Base-by-base conservation (phyloP, 1,140 invertebrate species). In the Drosophila malerkotliana region DNA sequence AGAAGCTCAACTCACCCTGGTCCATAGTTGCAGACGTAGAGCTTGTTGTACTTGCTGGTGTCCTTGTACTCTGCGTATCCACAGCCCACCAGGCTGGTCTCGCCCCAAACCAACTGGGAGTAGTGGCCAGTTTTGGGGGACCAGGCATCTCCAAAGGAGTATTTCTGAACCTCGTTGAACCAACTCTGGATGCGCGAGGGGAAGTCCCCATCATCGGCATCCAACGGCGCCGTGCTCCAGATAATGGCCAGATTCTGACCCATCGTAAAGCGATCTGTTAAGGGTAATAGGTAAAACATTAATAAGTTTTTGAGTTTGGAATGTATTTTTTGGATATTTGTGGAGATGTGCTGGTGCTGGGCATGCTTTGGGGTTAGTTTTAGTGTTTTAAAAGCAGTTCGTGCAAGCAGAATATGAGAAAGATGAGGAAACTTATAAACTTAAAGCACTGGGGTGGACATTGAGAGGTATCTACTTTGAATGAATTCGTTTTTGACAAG, bases 21-120 rank as follows among this genome's bases (percentile, higher is more conserved):
- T 58, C 96, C 96, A 85, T 97, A 97, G 92, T 97, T 97, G 93
- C 96, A 97, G 10, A 97, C 95, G 90, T 97, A 97, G 56, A 96
- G 93, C 92, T 97, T 97, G 59, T 95, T 96, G 90, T 96, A 96
- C 45, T 96, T 95, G 66, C 92, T 66, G 1, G 93, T 93, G 66
- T 96, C 95, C 72, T 95, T 95, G 91, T 96, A 97, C 92, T 95
- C 96, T 0, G 96, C 94, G 87, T 95, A 97, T 15, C 96, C 96
- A 90, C 96, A 97, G 28, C 96, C 96, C 28, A 97, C 93, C 47
- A 95, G 92, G 79, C 95, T 95, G 4, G 96, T 96, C 79, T 96
- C 94, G 56, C 94, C 94, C 96, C 96, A 97, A 32, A 96, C 94
- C 77, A 97, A 92, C 94, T 97, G 96, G 44, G 96, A 96, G 89